Base-by-base conservation (phyloP, 2,113 vertebrate species). In the Tringa solitaria region DNA sequence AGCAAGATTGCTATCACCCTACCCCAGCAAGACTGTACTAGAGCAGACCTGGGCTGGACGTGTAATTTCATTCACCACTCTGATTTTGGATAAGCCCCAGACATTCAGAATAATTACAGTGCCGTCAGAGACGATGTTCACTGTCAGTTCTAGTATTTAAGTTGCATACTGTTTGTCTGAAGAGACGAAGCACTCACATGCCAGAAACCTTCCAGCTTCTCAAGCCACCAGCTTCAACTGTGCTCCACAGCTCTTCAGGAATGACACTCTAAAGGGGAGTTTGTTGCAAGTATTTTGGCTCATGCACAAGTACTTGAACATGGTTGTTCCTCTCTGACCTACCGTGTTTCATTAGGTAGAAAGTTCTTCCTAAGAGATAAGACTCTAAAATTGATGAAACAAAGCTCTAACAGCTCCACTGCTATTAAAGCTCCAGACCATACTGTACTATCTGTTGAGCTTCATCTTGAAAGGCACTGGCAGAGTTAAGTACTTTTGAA, bases 1-100 rank as follows among this genome's bases (percentile, higher is more conserved):
- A 95, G 84, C 74, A 68, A 89, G 93, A 96, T 93, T 3, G 3
- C 76, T 65, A 94, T 96, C 87, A 53, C 75, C 72, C 75, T 63
- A 84, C 57, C 53, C 24, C 23, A 30, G 65, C 88, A 93, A 95
- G 95, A 94, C 77, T 89, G 35, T 32, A 76, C 85, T 63, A 68
- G 76, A 93, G 53, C 64, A 94, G 70, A 93, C 26, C 76, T 67
- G 65, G 88, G 64, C 56, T 70, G 82, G 35, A 86, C 13, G 1
- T 2, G 51, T 41, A 87, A 90, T 82, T 96, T 72, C 91, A 79
- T 81, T 90, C 57, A 92, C 50, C 45, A 10, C 51, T 63, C 63
- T 50, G 88, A 60, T 89, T 82, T 26, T 89, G 79, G 64, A 75
- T 76, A 72, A 95, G 73, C 6, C 30, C 72, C 67, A 96, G 75